A percentile compares a stretch with the other conserved stretches of the same genome.
Conservation (phyloP, 2,888 invertebrate species). For the Eupithecia subumbrata region DNA sequence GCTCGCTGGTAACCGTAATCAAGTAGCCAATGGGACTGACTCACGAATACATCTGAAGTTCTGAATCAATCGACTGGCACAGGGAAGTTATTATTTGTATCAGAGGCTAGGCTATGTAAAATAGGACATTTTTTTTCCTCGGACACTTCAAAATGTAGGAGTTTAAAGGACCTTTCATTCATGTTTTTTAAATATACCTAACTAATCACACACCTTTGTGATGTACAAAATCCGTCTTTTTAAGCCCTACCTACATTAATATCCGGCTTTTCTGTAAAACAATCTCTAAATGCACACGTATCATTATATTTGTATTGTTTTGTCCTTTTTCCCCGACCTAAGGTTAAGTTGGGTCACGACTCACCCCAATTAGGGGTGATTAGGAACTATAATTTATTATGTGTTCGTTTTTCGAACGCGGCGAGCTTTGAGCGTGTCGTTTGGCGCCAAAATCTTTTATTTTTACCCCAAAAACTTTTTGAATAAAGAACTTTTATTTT, state of each 20-base stretch:
- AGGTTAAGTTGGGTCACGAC: constrained; percentile 83
- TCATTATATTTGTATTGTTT: constrained; percentile 82
- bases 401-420: constrained; percentile 69
- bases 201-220: not conserved
- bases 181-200: not conserved
- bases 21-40: no score
- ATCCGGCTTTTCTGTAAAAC: constrained; percentile 13
- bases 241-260: not conserved
- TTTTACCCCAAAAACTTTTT: constrained; percentile 45
- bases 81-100: no score
- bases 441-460: constrained; percentile 69
- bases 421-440: constrained; percentile 64
- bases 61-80: no score
- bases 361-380: constrained; percentile 82
- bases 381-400: constrained; percentile 81
- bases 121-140: no score
- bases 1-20: no score
- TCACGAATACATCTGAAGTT: no score
- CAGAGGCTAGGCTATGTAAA: no score
- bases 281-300: constrained; percentile 62
- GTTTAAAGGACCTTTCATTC: no score
- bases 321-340: constrained; percentile 74
- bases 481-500: constrained; percentile 7
- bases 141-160: no score
- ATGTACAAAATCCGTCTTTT: not conserved